These are phyloP conservation scores for Phrynocephalus versicolor DNA, from an alignment of 2,113 vertebrate genomes.

Conservation along the genomic window DNA sequence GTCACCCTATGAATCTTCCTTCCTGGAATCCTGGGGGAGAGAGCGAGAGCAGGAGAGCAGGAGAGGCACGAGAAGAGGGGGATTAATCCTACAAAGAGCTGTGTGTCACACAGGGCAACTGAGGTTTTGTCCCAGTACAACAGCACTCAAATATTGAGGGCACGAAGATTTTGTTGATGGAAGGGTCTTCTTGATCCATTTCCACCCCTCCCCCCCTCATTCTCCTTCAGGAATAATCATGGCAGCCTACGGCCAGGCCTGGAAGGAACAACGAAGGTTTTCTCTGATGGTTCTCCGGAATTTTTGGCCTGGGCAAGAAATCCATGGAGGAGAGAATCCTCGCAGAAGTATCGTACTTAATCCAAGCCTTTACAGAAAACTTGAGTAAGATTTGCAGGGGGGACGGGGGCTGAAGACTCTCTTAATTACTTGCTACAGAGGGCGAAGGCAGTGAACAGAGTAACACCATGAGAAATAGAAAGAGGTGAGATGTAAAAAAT, in stretches of 20 bases:
- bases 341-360: neutral
- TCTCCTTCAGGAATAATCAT: neutral
- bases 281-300: conserved; percentile 14
- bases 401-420: neutral
- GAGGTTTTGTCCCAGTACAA: too few relatives aligned
- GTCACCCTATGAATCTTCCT: neutral
- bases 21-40: neutral
- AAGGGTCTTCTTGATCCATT: too few relatives aligned
- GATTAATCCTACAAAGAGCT: neutral
- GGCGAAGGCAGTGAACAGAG: too few relatives aligned
- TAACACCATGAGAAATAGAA: too few relatives aligned
- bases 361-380: neutral
- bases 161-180: neutral
- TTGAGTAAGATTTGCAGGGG: neutral
- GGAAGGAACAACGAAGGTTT: conserved; percentile 31
- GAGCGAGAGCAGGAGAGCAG: too few relatives aligned
- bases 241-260: conserved; percentile 1
- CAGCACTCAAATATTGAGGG: neutral
- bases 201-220: too few relatives aligned
- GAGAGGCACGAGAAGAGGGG: neutral
- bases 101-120: neutral
- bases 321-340: conserved; percentile 18
- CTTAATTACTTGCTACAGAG: neutral
- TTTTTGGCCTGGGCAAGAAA: conserved; percentile 24
- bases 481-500: too few relatives aligned